Base-by-base conservation (phyloP, 2,797 vertebrate species). In the Microcaecilia unicolor region DNA sequence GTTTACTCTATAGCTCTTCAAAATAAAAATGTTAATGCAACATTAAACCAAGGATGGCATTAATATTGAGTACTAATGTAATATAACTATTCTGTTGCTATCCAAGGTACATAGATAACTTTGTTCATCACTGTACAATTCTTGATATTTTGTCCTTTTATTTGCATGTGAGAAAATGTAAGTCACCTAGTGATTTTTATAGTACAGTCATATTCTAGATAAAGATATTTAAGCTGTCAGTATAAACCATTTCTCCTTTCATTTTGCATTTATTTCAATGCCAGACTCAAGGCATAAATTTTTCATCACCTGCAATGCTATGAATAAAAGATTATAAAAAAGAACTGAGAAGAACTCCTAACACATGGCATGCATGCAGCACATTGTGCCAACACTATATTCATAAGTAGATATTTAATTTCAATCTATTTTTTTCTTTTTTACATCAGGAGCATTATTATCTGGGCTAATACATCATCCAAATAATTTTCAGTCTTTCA, bases 191-290 rank as follows among this genome's bases (percentile, higher is more conserved):
- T 87, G 89, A 90, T 93, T 97, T 92, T 88, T 86, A 87, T 78
- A 78, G 77, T 81, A 75, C 80, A 83, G 88, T 88, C 85, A 85
- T 92, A 90, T 92, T 92, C 87, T 88, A 85, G 91, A 97, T 97
- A 96, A 92, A 97, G 93, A 96, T 93, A 97, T 97, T 97, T 92
- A 91, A 91, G 89, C 89, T 97, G 93, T 97, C 91, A 96, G 90
- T 93, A 96, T 97, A 97, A 97, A 97, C 92, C 93, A 91, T 92
- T 89, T 94, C 91, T 97, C 91, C 97, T 98, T 98, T 97, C 92
- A 91, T 98, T 97, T 97, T 94, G 93, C 93, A 97, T 98, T 98
- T 96, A 97, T 97, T 98, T 97, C 93, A 97, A 94, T 95, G 93
- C 92, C 91, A 97, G 92, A 96, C 90, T 93, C 91, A 85, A 90